A percentile compares a stretch with the other conserved stretches of the same genome.
Conservation (phyloP, 2,797 vertebrate genomes). For the Chaenodraco wilsoni region DNA sequence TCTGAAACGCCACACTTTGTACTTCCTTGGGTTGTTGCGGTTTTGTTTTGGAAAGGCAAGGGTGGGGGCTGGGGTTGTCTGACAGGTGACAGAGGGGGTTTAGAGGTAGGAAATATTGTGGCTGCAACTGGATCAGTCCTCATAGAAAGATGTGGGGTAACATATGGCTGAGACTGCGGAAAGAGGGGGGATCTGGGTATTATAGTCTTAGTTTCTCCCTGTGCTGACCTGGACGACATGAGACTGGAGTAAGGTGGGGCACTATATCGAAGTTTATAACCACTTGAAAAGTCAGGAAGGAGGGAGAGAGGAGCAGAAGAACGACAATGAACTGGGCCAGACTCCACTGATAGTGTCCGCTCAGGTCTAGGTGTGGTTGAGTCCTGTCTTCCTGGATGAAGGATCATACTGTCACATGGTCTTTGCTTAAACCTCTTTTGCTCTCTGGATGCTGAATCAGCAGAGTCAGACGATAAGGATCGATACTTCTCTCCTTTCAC, state of each 20-base stretch:
- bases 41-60: conserved; percentile 42
- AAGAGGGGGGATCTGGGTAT: conserved; percentile 49
- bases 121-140: conserved; percentile 17
- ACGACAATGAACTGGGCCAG: conserved; percentile 31
- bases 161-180: conserved; percentile 38
- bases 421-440: conserved; percentile 38
- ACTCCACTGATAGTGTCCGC: conserved; percentile 60
- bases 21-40: conserved; percentile 19
- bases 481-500: conserved; percentile 56
- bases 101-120: conserved; percentile 10
- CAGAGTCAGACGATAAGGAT: conserved; percentile 63
- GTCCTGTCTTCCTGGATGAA: conserved; percentile 51
- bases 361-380: conserved; percentile 40
- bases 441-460: conserved; percentile 42
- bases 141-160: conserved; percentile 18
- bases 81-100: conserved; percentile 25
- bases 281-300: conserved; percentile 69
- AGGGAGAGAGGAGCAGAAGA: conserved; percentile 62
- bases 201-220: conserved; percentile 56
- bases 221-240: conserved; percentile 70
- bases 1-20: conserved; percentile 32
- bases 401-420: conserved; percentile 33
- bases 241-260: conserved; percentile 81
- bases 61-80: conserved; percentile 21
- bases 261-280: conserved; percentile 74